A percentile compares a stretch with the other conserved stretches of the same genome.
phyloP scores from a whole-genome alignment of 2,797 vertebrate species.

The Sorex maritimensis region DNA sequence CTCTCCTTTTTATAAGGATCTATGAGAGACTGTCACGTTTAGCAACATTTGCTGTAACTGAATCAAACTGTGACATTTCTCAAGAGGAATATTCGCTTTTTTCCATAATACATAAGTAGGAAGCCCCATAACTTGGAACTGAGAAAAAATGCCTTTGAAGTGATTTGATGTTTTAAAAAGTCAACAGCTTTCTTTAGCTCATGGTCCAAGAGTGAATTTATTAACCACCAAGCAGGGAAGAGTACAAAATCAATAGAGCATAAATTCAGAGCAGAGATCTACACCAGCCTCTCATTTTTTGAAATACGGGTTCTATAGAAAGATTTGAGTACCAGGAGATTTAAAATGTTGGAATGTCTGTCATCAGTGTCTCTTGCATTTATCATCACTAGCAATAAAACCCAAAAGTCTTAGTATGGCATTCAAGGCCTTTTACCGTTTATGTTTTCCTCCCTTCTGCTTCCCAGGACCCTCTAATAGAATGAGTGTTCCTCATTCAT shows the following conservation, averaged over 20 bases:
- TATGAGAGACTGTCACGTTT: constrained; percentile 19
- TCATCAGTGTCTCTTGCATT: constrained; percentile 23
- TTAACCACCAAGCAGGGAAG: constrained; percentile 56
- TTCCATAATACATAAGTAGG: constrained; percentile 55
- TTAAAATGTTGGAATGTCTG: neutral
- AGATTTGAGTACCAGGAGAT: constrained; percentile 2
- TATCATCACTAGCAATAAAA: constrained; percentile 30
- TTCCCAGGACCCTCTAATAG: neutral
- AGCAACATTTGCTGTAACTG: constrained; percentile 56
- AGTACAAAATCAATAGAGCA: constrained; percentile 44
- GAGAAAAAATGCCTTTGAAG: constrained; percentile 75
- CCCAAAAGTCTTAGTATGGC: constrained; percentile 4
- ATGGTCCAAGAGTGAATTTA: constrained; percentile 44
- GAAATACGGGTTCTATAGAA: constrained; percentile 50
- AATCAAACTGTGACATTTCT: constrained; percentile 64
- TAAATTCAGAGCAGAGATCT: constrained; percentile 36
- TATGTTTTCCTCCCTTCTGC: neutral
- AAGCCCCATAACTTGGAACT: constrained; percentile 33
- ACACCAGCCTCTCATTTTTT: constrained; percentile 48
- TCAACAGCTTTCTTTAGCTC: constrained; percentile 68
- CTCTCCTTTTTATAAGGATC: neutral
- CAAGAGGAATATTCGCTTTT: constrained; percentile 59
- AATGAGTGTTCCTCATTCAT: neutral
- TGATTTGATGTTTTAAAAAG: constrained; percentile 73
- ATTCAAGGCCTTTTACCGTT: neutral